A percentile compares a stretch with the other conserved stretches of the same genome.
Conservation (phyloP, 2,113 vertebrate species). For the Polypterus senegalus region DNA sequence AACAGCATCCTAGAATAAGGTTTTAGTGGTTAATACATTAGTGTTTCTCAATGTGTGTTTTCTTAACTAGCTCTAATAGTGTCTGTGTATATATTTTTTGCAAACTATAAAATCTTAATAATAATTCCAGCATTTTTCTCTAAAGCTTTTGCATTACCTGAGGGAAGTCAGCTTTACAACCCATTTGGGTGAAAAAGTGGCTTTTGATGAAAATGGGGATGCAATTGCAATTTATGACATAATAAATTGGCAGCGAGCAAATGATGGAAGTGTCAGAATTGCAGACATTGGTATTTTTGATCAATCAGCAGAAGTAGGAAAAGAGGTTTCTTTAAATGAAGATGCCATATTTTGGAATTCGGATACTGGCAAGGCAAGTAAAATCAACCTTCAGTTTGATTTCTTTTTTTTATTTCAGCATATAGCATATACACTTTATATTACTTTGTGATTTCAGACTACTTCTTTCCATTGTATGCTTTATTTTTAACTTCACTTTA, state of each 20-base stretch:
- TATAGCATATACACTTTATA: no score
- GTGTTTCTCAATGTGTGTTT: not conserved
- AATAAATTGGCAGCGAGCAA: constrained; percentile 41
- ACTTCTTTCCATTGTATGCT: no score
- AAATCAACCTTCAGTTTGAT: not conserved
- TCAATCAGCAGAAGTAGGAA: constrained; percentile 19
- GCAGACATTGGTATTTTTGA: constrained; percentile 36
- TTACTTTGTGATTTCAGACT: no score
- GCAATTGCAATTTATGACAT: constrained; percentile 48
- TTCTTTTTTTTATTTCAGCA: no score
- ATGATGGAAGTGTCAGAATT: constrained; percentile 26
- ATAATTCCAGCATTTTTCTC: not conserved
- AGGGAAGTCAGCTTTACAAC: constrained; percentile 42
- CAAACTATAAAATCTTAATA: not conserved
- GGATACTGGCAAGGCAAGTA: constrained; percentile 23
- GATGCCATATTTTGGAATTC: constrained; percentile 40
- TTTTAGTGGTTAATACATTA: not conserved
- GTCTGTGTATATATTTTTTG: not conserved
- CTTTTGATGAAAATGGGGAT: constrained; percentile 48
- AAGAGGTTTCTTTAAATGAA: constrained; percentile 36
- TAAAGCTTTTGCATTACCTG: constrained; percentile 39
- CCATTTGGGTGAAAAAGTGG: constrained; percentile 40
- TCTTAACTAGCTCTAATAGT: not conserved
- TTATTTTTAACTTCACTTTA: no score
- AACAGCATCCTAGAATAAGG: not conserved